Conservation (phyloP, 2,888 invertebrate genomes). For the Nomada hirtipes region DNA sequence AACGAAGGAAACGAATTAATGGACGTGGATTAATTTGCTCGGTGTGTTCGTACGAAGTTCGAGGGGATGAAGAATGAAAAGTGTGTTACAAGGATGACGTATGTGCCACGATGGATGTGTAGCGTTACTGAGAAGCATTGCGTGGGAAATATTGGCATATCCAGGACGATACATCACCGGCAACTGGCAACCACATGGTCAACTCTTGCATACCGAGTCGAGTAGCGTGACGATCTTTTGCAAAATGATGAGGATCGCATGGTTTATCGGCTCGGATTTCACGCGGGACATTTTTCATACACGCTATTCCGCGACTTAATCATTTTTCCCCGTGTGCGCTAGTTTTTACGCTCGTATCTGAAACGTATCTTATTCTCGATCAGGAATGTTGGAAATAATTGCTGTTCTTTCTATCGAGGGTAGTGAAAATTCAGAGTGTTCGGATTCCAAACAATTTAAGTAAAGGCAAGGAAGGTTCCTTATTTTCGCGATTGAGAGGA, state of each 20-base stretch:
- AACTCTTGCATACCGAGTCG: slow-evolving; percentile 3
- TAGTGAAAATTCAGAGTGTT: too few relatives aligned
- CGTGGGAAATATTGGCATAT: not conserved
- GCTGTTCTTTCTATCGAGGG: too few relatives aligned
- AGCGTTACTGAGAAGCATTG: not conserved
- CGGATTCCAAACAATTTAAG: too few relatives aligned
- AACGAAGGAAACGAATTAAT: not conserved
- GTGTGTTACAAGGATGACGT: not conserved
- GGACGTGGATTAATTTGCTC: not conserved
- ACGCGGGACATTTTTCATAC: not conserved
- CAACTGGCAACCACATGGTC: slow-evolving; percentile 11
- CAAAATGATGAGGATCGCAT: not conserved
- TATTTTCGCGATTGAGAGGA: too few relatives aligned
- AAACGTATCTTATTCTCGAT: too few relatives aligned
- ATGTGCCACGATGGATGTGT: not conserved
- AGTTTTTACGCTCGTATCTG: not conserved
- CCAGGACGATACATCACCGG: slow-evolving; percentile 2
- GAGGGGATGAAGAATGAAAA: not conserved
- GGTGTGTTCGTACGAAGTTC: not conserved
- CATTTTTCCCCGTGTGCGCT: not conserved
- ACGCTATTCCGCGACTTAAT: too few relatives aligned
- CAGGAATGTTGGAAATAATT: too few relatives aligned
- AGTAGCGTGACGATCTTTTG: not conserved
- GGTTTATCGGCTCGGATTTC: not conserved
- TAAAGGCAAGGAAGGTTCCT: too few relatives aligned